Percentiles rank a stretch among this genome's conserved stretches.
Conservation (phyloP, 2,113 vertebrate species). For the Orientallactaga bullata region DNA sequence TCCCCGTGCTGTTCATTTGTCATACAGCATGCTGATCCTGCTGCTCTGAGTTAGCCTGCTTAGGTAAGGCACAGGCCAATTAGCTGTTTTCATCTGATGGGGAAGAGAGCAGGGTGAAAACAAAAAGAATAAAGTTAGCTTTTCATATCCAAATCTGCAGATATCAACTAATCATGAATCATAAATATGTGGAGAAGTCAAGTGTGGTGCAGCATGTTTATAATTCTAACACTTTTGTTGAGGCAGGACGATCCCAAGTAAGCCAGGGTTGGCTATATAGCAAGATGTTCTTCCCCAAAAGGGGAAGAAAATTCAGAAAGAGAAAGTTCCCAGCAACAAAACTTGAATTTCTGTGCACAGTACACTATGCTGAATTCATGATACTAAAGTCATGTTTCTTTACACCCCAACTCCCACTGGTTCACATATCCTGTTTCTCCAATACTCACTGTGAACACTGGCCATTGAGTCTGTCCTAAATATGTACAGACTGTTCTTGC, state of each 20-base stretch:
- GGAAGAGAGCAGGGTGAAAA: not conserved
- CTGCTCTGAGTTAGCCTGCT: not conserved
- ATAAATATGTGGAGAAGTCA: not conserved
- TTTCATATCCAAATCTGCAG: not conserved
- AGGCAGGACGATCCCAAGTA: not conserved
- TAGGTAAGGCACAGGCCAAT: not conserved
- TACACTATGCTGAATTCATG: not conserved
- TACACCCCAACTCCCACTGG: not conserved
- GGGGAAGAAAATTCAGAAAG: not conserved
- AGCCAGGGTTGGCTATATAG: not conserved
- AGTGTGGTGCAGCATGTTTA: not conserved
- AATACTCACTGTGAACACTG: not conserved
- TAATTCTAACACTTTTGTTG: not conserved
- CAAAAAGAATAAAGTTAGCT: not conserved
- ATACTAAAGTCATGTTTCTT: too few species aligned
- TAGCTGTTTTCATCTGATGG: constrained; percentile 16
- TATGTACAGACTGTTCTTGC: not conserved
- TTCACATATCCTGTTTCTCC: not conserved
- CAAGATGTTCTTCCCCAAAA: not conserved
- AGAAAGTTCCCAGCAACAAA: not conserved
- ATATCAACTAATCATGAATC: not conserved
- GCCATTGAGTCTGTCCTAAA: not conserved
- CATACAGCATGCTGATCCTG: not conserved
- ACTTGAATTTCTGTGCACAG: not conserved
- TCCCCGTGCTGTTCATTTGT: not conserved